Percentiles rank a stretch among this genome's conserved stretches.
phyloP scores from a whole-genome alignment of 92 coral and sea anemone species.

The Desmophyllum pertusum region DNA sequence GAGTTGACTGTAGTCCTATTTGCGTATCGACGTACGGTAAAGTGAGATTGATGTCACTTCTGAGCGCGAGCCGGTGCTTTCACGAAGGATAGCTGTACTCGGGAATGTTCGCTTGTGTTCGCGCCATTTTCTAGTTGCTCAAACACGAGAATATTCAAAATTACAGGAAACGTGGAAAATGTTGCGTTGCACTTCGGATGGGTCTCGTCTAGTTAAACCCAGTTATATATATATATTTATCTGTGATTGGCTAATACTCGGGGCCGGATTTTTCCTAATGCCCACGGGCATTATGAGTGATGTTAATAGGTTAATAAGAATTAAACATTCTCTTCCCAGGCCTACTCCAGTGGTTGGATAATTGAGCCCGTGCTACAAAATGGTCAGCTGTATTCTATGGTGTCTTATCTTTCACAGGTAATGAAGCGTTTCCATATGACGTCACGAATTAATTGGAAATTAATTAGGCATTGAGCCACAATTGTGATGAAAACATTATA shows the following conservation, averaged over 20 bases:
- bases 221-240: background rate
- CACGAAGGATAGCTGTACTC: background rate
- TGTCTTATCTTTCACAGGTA: slow-evolving; percentile 95
- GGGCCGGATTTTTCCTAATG: too few species aligned
- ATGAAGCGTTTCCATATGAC: background rate
- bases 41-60: background rate
- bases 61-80: background rate
- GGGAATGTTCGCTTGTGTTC: background rate
- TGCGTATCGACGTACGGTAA: too few species aligned
- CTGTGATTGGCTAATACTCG: too few species aligned
- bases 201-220: background rate
- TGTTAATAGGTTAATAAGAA: too few species aligned
- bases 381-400: slow-evolving; percentile 96
- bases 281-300: too few species aligned
- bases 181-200: background rate
- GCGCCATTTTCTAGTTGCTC: background rate
- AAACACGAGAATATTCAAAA: background rate
- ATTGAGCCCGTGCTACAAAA: slow-evolving; percentile 92
- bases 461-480: background rate
- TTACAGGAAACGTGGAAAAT: background rate
- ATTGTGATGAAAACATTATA: background rate
- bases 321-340: slow-evolving; percentile 40
- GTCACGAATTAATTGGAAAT: too few species aligned
- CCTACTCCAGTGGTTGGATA: slow-evolving; percentile 88
- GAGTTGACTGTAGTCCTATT: too few species aligned